Conservation (phyloP, 2,113 vertebrate species). For the Sphaerodactylus townsendi region DNA sequence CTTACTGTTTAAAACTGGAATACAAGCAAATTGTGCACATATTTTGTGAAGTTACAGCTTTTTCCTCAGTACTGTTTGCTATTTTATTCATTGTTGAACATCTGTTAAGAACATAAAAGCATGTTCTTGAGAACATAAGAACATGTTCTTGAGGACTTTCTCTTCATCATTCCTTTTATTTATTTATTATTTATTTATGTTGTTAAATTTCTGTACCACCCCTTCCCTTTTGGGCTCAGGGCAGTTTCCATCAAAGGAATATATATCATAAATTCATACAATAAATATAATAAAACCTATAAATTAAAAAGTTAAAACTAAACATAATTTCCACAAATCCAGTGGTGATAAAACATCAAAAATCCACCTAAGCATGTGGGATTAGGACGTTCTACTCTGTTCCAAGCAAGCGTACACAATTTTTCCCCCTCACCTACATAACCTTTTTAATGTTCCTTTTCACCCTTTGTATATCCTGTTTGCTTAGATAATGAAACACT, state of each 20-base stretch:
- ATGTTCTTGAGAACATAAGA: too few relatives aligned
- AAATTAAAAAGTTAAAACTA: too few relatives aligned
- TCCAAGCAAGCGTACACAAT: not conserved
- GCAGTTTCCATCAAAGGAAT: too few relatives aligned
- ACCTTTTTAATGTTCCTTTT: too few relatives aligned
- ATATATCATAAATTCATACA: too few relatives aligned
- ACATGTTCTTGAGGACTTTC: not conserved
- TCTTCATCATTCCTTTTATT: not conserved
- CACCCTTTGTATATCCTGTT: not conserved
- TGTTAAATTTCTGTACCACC: too few relatives aligned
- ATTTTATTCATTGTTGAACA: not conserved
- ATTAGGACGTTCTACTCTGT: not conserved
- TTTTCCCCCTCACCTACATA: not conserved
- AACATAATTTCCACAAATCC: too few relatives aligned
- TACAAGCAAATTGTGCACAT: not conserved
- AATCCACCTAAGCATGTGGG: not conserved
- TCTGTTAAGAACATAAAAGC: too few relatives aligned
- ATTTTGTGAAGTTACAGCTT: not conserved
- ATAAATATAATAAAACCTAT: too few relatives aligned
- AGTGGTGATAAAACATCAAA: too few relatives aligned
- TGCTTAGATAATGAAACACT: not conserved
- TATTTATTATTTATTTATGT: too few relatives aligned
- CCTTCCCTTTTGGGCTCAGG: too few relatives aligned
- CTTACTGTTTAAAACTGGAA: not conserved
- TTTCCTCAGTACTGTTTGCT: not conserved